Evolutionary conservation across 1,140 invertebrate species (phyloP).

Genomic region (Trinorchestia longiramus): DNA sequence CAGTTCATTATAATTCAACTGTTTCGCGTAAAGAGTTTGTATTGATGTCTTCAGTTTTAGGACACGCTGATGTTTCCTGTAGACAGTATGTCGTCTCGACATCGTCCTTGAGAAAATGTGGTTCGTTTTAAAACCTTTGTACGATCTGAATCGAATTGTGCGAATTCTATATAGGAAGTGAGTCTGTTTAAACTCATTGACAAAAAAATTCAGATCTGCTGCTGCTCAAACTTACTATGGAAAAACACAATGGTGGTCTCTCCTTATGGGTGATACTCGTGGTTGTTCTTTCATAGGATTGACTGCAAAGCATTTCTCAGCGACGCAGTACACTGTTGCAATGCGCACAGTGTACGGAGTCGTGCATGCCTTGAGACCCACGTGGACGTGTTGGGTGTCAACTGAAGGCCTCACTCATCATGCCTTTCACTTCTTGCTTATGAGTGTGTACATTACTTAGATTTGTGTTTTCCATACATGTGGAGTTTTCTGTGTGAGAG

Average conservation of each 20-base stretch:
- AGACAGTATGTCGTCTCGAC: not conserved
- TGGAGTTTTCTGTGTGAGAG: not conserved
- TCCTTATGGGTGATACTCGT: not conserved
- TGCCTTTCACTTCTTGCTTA: not conserved
- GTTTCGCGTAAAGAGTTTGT: not conserved
- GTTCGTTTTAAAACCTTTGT: not conserved
- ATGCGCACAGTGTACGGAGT: not conserved
- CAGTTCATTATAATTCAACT: not conserved
- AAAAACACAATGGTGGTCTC: not conserved
- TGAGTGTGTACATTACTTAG: not conserved
- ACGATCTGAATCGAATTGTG: not conserved
- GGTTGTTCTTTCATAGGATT: not conserved
- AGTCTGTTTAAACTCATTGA: not conserved
- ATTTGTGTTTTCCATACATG: not conserved
- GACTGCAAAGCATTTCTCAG: not conserved
- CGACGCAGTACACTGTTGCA: not conserved
- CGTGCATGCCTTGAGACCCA: not conserved
- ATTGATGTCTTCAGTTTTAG: not conserved
- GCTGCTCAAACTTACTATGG: not conserved
- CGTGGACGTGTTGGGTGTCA: not conserved
- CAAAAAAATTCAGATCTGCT: not conserved
- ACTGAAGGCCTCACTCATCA: not conserved
- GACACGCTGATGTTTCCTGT: not conserved
- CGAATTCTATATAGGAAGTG: not conserved
- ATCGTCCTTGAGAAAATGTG: not conserved